Evolutionary conservation across 2,888 invertebrate species (phyloP).

Genomic region (Leucoma salicis): DNA sequence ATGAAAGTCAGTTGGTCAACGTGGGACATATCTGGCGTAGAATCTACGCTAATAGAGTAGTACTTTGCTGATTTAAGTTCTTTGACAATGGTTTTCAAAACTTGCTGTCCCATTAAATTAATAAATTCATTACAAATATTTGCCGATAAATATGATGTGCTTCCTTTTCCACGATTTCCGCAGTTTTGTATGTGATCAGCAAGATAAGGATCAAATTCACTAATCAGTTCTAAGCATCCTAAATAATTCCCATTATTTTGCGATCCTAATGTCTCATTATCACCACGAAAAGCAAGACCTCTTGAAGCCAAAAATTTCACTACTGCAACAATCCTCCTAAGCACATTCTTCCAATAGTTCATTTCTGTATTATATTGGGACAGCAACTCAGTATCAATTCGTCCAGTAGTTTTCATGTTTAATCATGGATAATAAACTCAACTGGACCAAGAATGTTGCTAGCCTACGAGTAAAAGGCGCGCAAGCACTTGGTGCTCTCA

Average conservation of each 20-base stretch:
- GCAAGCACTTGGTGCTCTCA: too few species aligned
- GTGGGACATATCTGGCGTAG: constrained; percentile 1
- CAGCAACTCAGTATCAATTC: neutral
- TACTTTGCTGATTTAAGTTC: neutral
- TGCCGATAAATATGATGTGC: neutral
- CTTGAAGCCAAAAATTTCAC: neutral
- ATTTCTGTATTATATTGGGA: neutral
- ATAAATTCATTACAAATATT: neutral
- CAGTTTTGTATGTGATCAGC: neutral
- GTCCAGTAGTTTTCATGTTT: too few species aligned
- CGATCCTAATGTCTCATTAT: neutral
- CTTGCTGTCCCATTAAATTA: neutral
- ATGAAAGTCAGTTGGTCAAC: constrained; percentile 1
- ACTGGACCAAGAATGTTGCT: too few species aligned
- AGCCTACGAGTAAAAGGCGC: too few species aligned
- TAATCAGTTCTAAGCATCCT: neutral
- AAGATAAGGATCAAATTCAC: neutral
- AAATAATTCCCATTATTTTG: neutral
- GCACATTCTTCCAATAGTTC: neutral
- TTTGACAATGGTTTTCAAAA: neutral
- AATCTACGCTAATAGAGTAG: neutral
- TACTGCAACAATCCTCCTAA: neutral
- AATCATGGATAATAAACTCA: too few species aligned
- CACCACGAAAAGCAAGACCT: neutral
- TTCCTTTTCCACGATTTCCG: neutral